A percentile compares a stretch with the other conserved stretches of the same genome.
These are phyloP conservation scores for Bovichtus variegatus DNA, from an alignment of 2,797 vertebrate genomes.

Conservation along the genomic window DNA sequence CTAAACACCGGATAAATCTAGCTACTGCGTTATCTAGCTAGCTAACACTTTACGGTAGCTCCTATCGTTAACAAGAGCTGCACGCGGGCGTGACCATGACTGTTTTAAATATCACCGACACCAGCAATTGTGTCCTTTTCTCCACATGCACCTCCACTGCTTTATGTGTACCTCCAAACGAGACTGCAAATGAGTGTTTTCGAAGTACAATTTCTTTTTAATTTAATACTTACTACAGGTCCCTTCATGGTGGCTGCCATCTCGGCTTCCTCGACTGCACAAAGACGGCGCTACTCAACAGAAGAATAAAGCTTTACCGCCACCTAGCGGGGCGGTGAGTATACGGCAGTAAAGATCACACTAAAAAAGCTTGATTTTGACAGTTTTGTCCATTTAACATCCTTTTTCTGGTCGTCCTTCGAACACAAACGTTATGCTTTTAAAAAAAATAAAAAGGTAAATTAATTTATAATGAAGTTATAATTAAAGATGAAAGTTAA, in stretches of 20 bases:
- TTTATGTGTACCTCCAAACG: accelerated
- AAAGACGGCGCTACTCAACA: background rate
- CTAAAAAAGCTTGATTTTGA: background rate
- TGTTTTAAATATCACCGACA: background rate
- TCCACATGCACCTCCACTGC: accelerated
- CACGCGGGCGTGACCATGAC: constrained; percentile 52
- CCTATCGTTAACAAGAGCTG: background rate
- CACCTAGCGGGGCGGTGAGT: constrained; percentile 45
- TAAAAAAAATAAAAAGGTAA: no score
- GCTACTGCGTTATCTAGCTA: background rate
- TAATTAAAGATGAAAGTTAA: no score
- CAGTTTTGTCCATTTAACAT: background rate
- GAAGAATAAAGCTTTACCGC: constrained; percentile 26
- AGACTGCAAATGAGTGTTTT: accelerated
- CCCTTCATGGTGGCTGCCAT: constrained; percentile 93
- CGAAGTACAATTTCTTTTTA: accelerated
- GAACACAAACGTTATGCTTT: no score
- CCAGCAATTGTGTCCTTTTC: accelerated
- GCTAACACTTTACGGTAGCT: background rate
- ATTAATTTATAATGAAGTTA: no score
- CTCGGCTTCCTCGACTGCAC: constrained; percentile 62
- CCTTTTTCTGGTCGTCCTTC: no score
- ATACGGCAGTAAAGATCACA: background rate
- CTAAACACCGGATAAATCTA: background rate
- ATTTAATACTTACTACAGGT: constrained; percentile 82